Evolutionary conservation across 2,113 vertebrate species (phyloP).

Genomic region (Elephas maximus): DNA sequence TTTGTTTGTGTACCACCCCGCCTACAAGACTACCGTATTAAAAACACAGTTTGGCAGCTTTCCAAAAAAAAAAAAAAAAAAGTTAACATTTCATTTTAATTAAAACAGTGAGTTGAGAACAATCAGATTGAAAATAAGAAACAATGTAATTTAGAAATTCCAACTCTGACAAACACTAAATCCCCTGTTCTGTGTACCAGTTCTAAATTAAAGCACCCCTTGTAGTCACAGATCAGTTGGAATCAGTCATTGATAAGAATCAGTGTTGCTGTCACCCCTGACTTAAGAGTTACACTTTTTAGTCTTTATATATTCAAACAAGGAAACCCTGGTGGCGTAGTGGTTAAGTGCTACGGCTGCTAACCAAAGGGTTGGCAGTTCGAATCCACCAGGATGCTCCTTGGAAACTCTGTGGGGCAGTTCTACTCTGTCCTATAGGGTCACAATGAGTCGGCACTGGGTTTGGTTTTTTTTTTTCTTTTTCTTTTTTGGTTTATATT

Average conservation of each 20-base stretch:
- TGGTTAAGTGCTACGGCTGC: no score
- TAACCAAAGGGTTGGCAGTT: no score
- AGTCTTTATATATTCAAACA: neutral
- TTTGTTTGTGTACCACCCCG: neutral
- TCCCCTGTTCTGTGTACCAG: neutral
- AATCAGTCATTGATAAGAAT: neutral
- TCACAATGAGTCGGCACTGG: no score
- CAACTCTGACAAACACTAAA: neutral
- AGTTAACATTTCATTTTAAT: conserved; percentile 4
- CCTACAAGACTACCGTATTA: neutral
- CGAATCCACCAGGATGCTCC: no score
- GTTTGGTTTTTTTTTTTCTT: no score
- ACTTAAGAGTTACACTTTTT: conserved; percentile 13
- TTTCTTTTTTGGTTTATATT: no score
- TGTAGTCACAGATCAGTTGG: neutral
- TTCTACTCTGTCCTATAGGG: no score
- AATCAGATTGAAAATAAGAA: conserved; percentile 16
- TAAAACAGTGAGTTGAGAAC: neutral
- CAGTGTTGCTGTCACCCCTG: neutral
- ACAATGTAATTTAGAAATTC: conserved; percentile 50
- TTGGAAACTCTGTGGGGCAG: no score
- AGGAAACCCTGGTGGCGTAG: no score
- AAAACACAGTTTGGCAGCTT: neutral
- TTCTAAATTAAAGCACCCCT: neutral
- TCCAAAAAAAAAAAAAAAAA: neutral